These are phyloP conservation scores for Manduca sexta DNA, from an alignment of 1,140 invertebrate species.

Conservation along the genomic window DNA sequence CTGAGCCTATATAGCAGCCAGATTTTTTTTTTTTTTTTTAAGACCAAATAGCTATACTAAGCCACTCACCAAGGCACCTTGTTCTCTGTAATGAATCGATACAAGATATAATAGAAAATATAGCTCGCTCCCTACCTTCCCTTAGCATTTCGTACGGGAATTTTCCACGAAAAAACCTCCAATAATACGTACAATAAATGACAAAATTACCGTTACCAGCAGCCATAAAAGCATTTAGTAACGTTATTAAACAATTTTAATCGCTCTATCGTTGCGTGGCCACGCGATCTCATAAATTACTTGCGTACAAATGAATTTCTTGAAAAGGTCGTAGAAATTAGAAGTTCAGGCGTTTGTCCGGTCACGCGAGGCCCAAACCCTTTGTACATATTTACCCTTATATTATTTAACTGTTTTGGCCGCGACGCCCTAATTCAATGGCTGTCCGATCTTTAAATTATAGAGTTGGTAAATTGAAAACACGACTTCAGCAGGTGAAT, in stretches of 20 bases:
- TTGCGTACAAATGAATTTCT: slow-evolving; percentile 55
- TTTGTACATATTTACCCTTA: slow-evolving; percentile 28
- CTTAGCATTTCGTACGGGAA: too few species aligned
- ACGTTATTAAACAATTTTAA: slow-evolving; percentile 44
- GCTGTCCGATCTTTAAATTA: slow-evolving; percentile 1
- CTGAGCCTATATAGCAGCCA: too few species aligned
- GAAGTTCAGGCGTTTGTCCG: slow-evolving; percentile 44
- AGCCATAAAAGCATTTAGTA: too few species aligned
- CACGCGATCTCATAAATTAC: slow-evolving; percentile 58
- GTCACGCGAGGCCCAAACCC: slow-evolving; percentile 45
- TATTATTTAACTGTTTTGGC: slow-evolving; percentile 18
- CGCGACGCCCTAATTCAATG: slow-evolving; percentile 1
- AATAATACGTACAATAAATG: too few species aligned
- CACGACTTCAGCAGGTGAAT: neutral
- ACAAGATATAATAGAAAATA: too few species aligned
- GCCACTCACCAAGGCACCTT: too few species aligned
- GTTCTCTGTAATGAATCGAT: too few species aligned
- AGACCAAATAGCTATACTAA: too few species aligned
- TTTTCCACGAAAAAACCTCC: too few species aligned
- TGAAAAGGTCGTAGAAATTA: slow-evolving; percentile 60
- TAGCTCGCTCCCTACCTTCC: too few species aligned
- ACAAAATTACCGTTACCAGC: too few species aligned
- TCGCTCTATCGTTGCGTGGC: slow-evolving; percentile 28
- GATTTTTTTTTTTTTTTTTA: too few species aligned
- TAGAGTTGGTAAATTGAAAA: neutral